Conservation (phyloP, 2,888 invertebrate species). For the Stictocephala bisonia region DNA sequence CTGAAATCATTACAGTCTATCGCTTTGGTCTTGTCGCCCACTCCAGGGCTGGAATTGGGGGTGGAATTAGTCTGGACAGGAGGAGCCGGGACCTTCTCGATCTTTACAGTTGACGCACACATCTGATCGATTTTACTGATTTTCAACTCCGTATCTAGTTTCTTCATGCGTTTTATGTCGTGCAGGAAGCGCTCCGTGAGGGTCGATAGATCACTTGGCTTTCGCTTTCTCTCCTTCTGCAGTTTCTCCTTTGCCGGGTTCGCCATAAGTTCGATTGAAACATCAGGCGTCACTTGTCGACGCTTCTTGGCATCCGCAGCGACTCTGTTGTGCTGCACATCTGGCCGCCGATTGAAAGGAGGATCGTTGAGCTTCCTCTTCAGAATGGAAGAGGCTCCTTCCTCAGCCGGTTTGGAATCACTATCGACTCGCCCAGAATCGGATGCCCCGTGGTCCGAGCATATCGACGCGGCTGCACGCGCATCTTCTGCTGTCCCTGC, state of each 20-base stretch:
- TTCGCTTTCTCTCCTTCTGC: background rate
- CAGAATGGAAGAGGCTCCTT: conserved; percentile 48
- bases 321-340: conserved; percentile 10
- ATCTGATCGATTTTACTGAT: conserved; percentile 52
- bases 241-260: conserved; percentile 51
- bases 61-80: background rate
- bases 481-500: background rate
- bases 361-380: conserved; percentile 54
- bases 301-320: conserved; percentile 53
- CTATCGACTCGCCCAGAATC: background rate
- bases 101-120: conserved; percentile 50
- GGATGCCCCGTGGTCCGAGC: conserved; percentile 1
- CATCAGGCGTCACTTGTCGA: conserved; percentile 57
- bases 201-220: conserved; percentile 36
- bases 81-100: conserved; percentile 44
- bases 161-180: conserved; percentile 39
- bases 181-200: conserved; percentile 39
- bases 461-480: conserved; percentile 11
- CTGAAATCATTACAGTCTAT: conserved; percentile 13
- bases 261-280: conserved; percentile 58
- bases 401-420: too few species aligned
- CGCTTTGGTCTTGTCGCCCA: background rate
- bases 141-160: conserved; percentile 49
- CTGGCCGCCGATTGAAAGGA: conserved; percentile 8
- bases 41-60: background rate